A percentile compares a stretch with the other conserved stretches of the same genome.
Conservation (phyloP, 2,113 vertebrate genomes). For the Equus przewalskii region DNA sequence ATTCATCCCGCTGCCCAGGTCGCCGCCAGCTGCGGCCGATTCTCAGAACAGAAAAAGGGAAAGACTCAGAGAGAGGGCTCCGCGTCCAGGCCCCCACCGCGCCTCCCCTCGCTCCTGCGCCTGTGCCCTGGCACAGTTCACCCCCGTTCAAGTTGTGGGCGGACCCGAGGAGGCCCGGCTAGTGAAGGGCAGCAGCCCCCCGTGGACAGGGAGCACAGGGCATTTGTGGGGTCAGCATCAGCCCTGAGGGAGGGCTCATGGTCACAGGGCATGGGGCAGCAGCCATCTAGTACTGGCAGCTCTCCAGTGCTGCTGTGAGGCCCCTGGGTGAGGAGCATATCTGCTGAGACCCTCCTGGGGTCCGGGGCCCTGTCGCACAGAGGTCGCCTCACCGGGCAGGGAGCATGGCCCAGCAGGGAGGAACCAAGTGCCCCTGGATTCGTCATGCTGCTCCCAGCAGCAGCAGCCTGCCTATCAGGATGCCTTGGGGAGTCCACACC, state of each 20-base stretch:
- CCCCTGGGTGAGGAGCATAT: accelerated
- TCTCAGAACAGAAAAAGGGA: not conserved
- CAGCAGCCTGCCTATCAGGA: not conserved
- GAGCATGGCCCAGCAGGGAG: not conserved
- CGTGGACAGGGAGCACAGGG: accelerated
- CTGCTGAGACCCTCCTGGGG: not conserved
- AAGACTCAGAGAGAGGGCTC: not conserved
- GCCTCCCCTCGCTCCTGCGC: not conserved
- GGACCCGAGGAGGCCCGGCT: accelerated
- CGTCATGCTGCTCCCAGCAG: accelerated
- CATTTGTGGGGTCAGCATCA: not conserved
- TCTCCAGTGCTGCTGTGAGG: not conserved
- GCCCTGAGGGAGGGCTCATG: not conserved
- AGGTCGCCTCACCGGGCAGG: not conserved
- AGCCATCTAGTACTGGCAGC: not conserved
- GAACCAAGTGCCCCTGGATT: accelerated
- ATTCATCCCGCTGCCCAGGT: not conserved
- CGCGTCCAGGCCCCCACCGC: not conserved
- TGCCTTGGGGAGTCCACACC: too few relatives aligned
- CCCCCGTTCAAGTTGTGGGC: not conserved
- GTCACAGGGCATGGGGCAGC: not conserved
- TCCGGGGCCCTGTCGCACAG: not conserved
- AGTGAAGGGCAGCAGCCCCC: not conserved
- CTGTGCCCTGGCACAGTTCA: not conserved
- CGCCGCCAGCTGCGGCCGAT: not conserved